Evolutionary conservation across 2,797 vertebrate genomes (phyloP), one percentile per base, ranked within the genome.

Genomic region (Girardinus metallicus): DNA sequence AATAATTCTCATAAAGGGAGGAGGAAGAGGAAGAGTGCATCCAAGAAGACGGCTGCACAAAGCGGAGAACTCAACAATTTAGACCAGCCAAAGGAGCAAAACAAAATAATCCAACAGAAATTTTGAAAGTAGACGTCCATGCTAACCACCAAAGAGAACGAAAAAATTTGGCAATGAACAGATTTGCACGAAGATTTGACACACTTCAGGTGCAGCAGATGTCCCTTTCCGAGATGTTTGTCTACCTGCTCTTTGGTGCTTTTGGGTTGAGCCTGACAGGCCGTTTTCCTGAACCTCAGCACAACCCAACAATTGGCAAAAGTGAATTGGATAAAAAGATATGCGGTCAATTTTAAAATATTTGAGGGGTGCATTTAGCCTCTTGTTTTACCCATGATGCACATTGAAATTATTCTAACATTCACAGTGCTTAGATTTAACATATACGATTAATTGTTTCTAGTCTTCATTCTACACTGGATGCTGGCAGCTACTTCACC

Each of bases 401-500:
- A 43, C 43, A 43, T 44, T 34, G 44, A 71, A 71, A 71, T 44
- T 44, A 44, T 44, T 71, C 12, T 15, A n/a, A 6, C 68, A 44
- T 71, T 44, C 23, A 71, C 68, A 71, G 68, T 71, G 39, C 41
- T 44, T 44, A 71, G 68, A 71, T 16, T 68, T 71, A 26, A 71
- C 26, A 43, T 23, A 26, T 23, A 39, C 3, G 8, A 12, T 71
- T 71, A 71, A 16, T 7, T 1, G 13, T n/a, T 71, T 71, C 68
- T n/a, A 44, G 39, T 66, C 18, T 26, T 64, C 39, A 13, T 68
- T 68, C 64, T 68, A 68, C 64, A 11, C 21, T 23, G 34, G 36
- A 39, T 68, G 64, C 10, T 68, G 21, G 64, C 18, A 41, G 12
- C 64, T 41, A 41, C 21, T 26, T 68, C 5, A 41, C 31, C 36